These are phyloP conservation scores for Eucidaris tribuloides DNA, from an alignment of 35 echinoderm and acorn worm species.

Conservation along the genomic window DNA sequence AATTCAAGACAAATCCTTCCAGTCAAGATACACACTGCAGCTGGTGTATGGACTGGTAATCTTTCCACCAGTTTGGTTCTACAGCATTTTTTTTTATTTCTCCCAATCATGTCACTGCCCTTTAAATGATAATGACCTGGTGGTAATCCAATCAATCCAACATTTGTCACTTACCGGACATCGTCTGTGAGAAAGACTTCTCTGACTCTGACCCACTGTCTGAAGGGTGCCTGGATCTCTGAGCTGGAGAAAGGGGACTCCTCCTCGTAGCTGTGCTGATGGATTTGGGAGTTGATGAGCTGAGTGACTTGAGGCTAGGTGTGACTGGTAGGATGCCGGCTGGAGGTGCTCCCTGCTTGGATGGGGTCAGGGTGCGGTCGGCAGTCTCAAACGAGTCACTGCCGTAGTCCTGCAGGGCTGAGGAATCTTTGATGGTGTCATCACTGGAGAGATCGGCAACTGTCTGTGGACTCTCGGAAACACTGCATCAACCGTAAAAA, in stretches of 20 bases:
- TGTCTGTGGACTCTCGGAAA: not conserved
- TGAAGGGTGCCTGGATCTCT: conserved; percentile 56
- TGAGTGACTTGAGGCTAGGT: not conserved
- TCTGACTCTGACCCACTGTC: conserved; percentile 99
- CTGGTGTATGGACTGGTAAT: no score
- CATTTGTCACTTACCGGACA: conserved; percentile 62
- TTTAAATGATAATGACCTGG: no score
- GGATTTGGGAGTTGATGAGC: conserved; percentile 23
- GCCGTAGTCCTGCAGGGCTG: conserved; percentile 56
- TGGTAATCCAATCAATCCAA: not conserved
- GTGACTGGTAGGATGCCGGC: conserved; percentile 1
- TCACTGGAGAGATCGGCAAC: conserved; percentile 60
- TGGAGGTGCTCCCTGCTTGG: conserved; percentile 13
- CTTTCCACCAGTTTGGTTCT: no score
- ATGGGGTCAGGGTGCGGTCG: conserved; percentile 51
- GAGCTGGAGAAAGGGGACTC: conserved; percentile 34
- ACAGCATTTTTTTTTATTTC: no score
- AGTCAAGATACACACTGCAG: no score
- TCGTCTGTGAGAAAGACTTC: conserved; percentile 88
- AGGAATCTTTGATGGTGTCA: conserved; percentile 77
- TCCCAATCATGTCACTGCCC: no score
- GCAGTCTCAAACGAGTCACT: conserved; percentile 86
- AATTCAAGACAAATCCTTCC: no score
- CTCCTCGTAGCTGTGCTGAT: not conserved
- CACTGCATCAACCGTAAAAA: no score